Base-by-base conservation (phyloP, 2,113 vertebrate genomes). In the Peromyscus californicus region DNA sequence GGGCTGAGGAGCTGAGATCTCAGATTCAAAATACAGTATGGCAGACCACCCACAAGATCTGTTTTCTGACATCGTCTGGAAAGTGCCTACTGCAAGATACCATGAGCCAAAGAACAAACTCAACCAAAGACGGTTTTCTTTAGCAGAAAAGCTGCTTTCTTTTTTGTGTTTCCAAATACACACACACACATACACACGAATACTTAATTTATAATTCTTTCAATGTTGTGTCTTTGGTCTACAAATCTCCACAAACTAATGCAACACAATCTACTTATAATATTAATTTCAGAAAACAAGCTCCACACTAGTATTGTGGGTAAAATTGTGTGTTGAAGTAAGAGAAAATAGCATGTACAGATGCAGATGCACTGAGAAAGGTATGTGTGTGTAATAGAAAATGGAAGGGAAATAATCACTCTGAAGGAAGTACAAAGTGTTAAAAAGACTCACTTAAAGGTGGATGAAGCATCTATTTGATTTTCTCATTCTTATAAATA, bases 1-100 rank as follows among this genome's bases (percentile, higher is more conserved):
- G 42, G 76, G 86, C 91, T 70, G 83, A 94, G 83, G 87, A 97
- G 45, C 91, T 84, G 57, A 91, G 95, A 91, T 91, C 96, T 94
- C 69, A 90, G 86, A 75, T 92, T 93, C 95, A 97, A 94, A 95
- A 72, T 80, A 96, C 89, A 96, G 94, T 57, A 96, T 94, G 95
- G 87, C 91, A 97, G 97, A 96, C 98, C 97, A 98, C 97, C 96
- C 98, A 96, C 95, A 93, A 80, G 80, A 85, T 63, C 78, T 84
- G 63, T 63, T 74, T 91, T 93, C 93, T 83, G 57, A 94, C 92
- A 89, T 48, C 36, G 54, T 93, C 79, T 83, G 79, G 91, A 90
- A 98, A 97, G 89, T 96, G 86, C 89, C 97, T 95, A 74, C 57
- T 92, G 36, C 67, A 88, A 54, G 80, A 80, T 76, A 84, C 86